Evolutionary conservation across 2,888 invertebrate species (phyloP).

Genomic region (Temnothorax ravouxi): DNA sequence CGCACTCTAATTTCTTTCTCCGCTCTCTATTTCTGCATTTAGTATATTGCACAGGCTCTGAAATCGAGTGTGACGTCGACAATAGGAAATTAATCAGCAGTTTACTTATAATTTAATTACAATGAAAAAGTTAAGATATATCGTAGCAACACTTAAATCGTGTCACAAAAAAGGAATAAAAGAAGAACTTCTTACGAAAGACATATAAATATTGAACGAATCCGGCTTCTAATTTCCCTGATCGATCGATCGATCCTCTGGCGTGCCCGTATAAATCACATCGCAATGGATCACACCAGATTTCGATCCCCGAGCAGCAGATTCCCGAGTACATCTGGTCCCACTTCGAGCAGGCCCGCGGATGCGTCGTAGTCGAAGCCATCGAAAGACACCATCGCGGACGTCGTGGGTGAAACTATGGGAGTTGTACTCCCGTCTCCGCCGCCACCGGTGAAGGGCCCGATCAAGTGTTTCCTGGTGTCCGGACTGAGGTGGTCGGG

Average conservation of each 20-base stretch:
- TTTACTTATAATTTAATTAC: background rate
- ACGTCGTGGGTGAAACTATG: constrained; percentile 62
- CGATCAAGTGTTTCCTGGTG: constrained; percentile 63
- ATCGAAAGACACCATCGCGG: constrained; percentile 67
- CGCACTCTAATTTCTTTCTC: background rate
- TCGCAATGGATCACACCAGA: constrained; percentile 61
- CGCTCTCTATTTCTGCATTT: background rate
- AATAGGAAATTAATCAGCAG: background rate
- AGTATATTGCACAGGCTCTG: background rate
- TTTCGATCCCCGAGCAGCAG: constrained; percentile 63
- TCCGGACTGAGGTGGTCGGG: constrained; percentile 68
- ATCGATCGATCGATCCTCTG: background rate
- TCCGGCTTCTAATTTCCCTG: constrained; percentile 23
- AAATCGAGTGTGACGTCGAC: background rate
- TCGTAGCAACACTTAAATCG: background rate
- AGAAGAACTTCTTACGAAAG: background rate
- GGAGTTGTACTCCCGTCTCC: constrained; percentile 8
- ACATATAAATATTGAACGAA: background rate
- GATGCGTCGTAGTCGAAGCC: constrained; percentile 72
- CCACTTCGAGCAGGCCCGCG: constrained; percentile 63
- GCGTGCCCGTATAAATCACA: background rate
- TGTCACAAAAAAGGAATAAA: background rate
- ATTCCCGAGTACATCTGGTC: constrained; percentile 65
- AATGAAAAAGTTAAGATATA: background rate
- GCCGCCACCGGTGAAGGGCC: constrained; percentile 50